Evolutionary conservation across 2,888 invertebrate species (phyloP), one percentile per base, ranked within the genome.

Genomic region (Tenthredo amoena): DNA sequence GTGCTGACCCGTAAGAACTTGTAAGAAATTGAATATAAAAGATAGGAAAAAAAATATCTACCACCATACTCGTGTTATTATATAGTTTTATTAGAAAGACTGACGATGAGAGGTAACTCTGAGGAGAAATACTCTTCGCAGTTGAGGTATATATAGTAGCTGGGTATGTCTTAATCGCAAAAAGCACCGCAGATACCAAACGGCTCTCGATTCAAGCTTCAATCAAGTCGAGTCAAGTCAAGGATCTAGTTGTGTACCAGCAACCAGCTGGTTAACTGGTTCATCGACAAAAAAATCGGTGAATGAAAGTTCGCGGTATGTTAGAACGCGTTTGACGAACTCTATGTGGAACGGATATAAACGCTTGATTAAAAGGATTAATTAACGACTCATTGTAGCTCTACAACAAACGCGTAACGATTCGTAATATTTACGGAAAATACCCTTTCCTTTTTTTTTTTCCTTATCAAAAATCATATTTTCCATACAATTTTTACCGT

Each of bases 281-380:
- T 74, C n/a, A 74, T 74, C 10, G 43, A 10, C 43, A 43, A 77
- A 47, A 55, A 55, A 55, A 50, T 55, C n/a, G 12, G 15, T 55
- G 31, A 55, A 77, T 77, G 50, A 74, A 74, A 74, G 74, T 74
- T 74, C 43, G 21, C 74, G 74, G 43, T 74, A 74, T 74, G 40
- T 74, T 55, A 18, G 21, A 43, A 74, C 74, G 74, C 12, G n/a
- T 40, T 72, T n/a, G 18, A 43, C 21, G 10, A n/a, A 43, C 7
- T 43, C 3, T 21, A 21, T 43, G 12, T 21, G 43, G 43, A 21
- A 40, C 74, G 74, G 43, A 31, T 21, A 74, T 10, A 40, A 15
- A n/a, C n/a, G 21, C 21, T 34, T 68, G 34, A 68, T 68, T 34
- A 26, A 31, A 68, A 9, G 34, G 18, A 68, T 34, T 68, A 18